Evolutionary conservation across 2,888 invertebrate genomes (phyloP).

Genomic region (Hyposoter didymator): DNA sequence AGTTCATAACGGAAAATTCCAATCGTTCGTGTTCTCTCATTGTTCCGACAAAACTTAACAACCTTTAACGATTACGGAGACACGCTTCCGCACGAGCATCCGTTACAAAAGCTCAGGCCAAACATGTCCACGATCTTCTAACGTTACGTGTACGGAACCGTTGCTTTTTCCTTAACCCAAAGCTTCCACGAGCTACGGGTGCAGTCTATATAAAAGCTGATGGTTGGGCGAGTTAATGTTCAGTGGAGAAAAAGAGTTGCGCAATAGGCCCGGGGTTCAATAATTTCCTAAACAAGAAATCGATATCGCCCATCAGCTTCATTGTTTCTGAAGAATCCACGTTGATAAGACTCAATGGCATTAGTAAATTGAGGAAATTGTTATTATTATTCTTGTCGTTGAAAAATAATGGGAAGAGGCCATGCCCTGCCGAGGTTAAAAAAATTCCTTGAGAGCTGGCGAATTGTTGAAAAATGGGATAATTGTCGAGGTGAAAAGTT

Average conservation of each 20-base stretch:
- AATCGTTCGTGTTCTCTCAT: neutral
- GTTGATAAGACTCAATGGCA: neutral
- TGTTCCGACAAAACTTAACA: neutral
- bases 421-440: neutral
- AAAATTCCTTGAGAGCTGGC: neutral
- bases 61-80: neutral
- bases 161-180: slow-evolving; percentile 7
- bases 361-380: neutral
- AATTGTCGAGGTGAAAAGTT: neutral
- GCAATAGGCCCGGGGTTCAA: slow-evolving; percentile 33
- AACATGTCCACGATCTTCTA: slow-evolving; percentile 10
- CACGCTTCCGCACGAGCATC: neutral
- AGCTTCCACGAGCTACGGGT: slow-evolving; percentile 12
- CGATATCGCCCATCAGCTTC: slow-evolving; percentile 62
- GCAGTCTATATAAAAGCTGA: slow-evolving; percentile 30
- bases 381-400: neutral
- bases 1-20: neutral
- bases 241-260: slow-evolving; percentile 23
- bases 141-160: slow-evolving; percentile 13
- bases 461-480: neutral
- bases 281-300: slow-evolving; percentile 59
- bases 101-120: slow-evolving; percentile 31
- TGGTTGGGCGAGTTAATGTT: slow-evolving; percentile 35
- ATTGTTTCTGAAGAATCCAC: slow-evolving; percentile 46
- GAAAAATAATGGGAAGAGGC: neutral